phyloP scores from a whole-genome alignment of 2,797 vertebrate genomes.

The Melanogrammus aeglefinus region DNA sequence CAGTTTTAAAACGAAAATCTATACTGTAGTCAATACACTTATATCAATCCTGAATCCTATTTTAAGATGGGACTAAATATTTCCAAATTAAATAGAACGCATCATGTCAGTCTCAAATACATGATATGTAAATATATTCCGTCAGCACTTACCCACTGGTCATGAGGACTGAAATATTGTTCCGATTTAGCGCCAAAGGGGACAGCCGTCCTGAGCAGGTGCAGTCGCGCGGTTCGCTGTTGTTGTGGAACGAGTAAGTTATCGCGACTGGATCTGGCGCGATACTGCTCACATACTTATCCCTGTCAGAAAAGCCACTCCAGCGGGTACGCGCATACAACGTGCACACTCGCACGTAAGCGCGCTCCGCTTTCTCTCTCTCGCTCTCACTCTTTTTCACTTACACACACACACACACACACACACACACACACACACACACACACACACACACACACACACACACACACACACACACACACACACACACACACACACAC shows the following conservation, averaged over 20 bases:
- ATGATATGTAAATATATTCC: not conserved
- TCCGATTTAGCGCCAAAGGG: conserved; percentile 26
- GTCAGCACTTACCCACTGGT: conserved; percentile 58
- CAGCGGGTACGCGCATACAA: conserved; percentile 42
- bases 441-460: conserved; percentile 17
- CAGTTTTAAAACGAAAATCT: not conserved
- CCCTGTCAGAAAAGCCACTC: conserved; percentile 56
- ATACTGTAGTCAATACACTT: not conserved
- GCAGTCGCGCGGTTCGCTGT: conserved; percentile 32
- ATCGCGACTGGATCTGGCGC: conserved; percentile 49
- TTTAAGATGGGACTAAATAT: not conserved
- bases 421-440: conserved; percentile 4
- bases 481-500: conserved; percentile 15
- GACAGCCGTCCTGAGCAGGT: conserved; percentile 49
- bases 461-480: no score
- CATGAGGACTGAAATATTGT: conserved; percentile 30
- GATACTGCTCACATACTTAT: conserved; percentile 63
- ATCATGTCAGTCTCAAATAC: not conserved
- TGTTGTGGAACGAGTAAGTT: conserved; percentile 46
- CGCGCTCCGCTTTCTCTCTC: not conserved
- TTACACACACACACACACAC: conserved; percentile 32
- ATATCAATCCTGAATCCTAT: not conserved
- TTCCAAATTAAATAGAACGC: not conserved
- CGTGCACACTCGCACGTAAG: not conserved
- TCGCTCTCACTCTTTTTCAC: conserved; percentile 6